Conservation (phyloP, 2,888 invertebrate species). For the Odontomyia ornata region DNA sequence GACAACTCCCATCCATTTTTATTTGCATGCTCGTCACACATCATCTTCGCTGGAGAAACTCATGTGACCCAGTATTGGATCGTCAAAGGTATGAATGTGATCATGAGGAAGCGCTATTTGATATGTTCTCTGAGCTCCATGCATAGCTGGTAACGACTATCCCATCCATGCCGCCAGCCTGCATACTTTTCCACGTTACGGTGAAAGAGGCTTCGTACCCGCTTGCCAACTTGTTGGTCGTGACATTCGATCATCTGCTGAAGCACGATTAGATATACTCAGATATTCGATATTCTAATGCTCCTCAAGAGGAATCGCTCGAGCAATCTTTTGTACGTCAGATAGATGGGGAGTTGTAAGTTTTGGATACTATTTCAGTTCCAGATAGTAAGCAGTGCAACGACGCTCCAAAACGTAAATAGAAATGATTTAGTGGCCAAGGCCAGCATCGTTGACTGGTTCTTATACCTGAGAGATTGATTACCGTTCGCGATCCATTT, state of each 20-base stretch:
- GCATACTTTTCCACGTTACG: background rate
- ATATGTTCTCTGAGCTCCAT: constrained; percentile 2
- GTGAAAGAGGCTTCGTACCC: constrained; percentile 35
- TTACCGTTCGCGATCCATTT: constrained; percentile 9
- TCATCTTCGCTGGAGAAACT: constrained; percentile 23
- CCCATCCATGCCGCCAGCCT: background rate
- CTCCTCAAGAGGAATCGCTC: background rate
- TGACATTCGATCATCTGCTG: constrained; percentile 28
- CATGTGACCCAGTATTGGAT: constrained; percentile 45
- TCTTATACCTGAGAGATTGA: constrained; percentile 3
- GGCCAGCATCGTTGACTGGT: background rate
- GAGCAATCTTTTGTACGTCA: background rate
- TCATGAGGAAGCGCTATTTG: constrained; percentile 48
- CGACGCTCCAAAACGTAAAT: background rate
- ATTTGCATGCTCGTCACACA: constrained; percentile 20
- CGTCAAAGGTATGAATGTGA: constrained; percentile 44
- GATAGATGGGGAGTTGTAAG: no score
- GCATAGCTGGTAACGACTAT: background rate
- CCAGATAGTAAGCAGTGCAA: background rate
- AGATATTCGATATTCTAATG: background rate
- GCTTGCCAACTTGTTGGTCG: constrained; percentile 25
- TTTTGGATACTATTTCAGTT: background rate
- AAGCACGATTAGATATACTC: constrained; percentile 6
- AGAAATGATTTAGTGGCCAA: constrained; percentile 32
- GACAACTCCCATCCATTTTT: background rate